phyloP scores from a whole-genome alignment of 1,140 invertebrate genomes.

The Chrysopa pallens region DNA sequence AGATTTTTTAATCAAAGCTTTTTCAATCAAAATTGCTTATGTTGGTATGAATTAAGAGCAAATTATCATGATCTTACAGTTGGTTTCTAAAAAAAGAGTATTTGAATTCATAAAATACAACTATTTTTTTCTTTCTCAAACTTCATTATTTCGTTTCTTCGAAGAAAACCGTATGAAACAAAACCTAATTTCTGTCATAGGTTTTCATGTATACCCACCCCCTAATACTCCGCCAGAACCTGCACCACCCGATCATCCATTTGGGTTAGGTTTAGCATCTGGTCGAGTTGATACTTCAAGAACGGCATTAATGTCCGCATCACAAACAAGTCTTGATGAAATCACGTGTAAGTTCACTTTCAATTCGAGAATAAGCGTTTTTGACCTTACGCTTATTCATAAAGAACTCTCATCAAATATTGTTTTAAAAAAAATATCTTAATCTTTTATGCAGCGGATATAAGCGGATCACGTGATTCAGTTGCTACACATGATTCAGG shows the following conservation, averaged over 20 bases:
- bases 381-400: too few species aligned
- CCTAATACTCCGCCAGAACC: constrained; percentile 65
- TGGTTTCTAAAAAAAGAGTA: too few species aligned
- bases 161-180: not conserved
- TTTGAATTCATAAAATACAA: not conserved
- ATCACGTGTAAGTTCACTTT: constrained; percentile 35
- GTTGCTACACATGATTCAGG: constrained; percentile 59
- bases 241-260: constrained; percentile 51
- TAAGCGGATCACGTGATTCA: constrained; percentile 59
- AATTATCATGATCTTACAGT: too few species aligned
- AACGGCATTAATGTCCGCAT: constrained; percentile 26
- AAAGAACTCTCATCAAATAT: too few species aligned
- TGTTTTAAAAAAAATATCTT: too few species aligned
- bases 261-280: constrained; percentile 6
- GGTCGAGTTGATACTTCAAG: constrained; percentile 4
- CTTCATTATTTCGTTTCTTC: constrained; percentile 2
- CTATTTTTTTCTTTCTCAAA: not conserved
- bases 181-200: constrained; percentile 21
- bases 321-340: constrained; percentile 45
- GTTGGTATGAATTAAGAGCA: too few species aligned
- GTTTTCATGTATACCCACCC: constrained; percentile 64
- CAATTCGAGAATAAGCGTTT: not conserved
- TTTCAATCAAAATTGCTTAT: too few species aligned
- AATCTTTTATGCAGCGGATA: constrained; percentile 37
- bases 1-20: too few species aligned